Evolutionary conservation across 2,888 invertebrate genomes (phyloP), one percentile per base, ranked within the genome.

Genomic region (Hyppa rectilinea): DNA sequence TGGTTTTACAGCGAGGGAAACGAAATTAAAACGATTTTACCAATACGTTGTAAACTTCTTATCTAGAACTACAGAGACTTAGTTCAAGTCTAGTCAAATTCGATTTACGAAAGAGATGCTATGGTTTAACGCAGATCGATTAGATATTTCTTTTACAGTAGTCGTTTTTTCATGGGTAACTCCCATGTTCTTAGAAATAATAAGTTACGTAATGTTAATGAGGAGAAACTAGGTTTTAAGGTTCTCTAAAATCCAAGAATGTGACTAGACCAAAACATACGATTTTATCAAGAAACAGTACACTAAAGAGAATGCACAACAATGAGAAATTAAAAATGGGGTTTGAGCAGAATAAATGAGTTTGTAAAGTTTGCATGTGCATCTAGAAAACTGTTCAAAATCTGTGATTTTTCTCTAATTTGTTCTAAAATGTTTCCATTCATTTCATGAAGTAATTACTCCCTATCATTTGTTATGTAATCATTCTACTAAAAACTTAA

Each of bases 281-380:
- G 61, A 72, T 66, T 67, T 75, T 64, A 62, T 58, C 45, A 56
- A 79, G 77, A 85, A 82, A 85, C 78, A 83, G 75, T 74, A 86
- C 74, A 85, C 79, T 85, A 87, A 59, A 86, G 61, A 88, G 68
- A 90, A 92, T 89, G 91, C 91, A 90, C 90, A 91, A 91, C 85
- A 90, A 91, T 91, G 91, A 91, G 82, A 91, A 92, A 91, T 87
- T 89, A 92, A 92, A 92, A 91, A 95, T 94, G 95, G 94, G 95
- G 95, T 94, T 93, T 91, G 91, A 93, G 94, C 95, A 95, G 95
- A 95, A 91, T 93, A 92, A 94, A 95, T 95, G 95, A 96, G 95
- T 94, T 93, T 85, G 91, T 90, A 86, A 87, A 88, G 76, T 82
- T 85, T 83, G 85, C 88, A 86, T 87, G 87, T 87, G 87, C 85